Percentiles rank a stretch among this genome's conserved stretches.
These are phyloP conservation scores for Strix aluco DNA, from an alignment of 2,113 vertebrate genomes.

Conservation along the genomic window DNA sequence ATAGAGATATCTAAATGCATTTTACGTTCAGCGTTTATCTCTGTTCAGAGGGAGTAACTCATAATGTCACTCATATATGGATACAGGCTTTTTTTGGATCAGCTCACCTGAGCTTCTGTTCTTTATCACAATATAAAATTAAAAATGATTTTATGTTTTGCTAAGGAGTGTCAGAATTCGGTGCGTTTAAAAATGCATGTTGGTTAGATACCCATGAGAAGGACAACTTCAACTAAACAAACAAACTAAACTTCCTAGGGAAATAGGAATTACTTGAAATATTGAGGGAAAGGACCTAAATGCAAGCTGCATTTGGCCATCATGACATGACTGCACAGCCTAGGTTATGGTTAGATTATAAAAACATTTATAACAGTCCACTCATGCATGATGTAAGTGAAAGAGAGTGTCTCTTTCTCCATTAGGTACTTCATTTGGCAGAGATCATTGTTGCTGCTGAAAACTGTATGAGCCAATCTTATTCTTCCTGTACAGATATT, in stretches of 20 bases:
- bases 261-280: background rate
- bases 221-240: background rate
- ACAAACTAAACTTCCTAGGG: background rate
- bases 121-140: background rate
- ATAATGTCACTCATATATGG: background rate
- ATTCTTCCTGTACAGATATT: background rate
- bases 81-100: background rate
- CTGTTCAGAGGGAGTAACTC: background rate
- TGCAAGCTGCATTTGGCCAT: background rate
- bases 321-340: background rate
- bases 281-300: background rate
- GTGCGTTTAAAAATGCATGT: background rate
- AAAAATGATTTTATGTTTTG: accelerated
- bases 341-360: background rate
- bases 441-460: background rate
- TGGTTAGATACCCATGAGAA: background rate
- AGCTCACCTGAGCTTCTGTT: background rate
- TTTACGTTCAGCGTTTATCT: background rate
- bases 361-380: background rate
- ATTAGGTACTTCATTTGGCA: background rate
- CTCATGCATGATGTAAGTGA: background rate
- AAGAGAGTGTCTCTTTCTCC: background rate
- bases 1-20: background rate
- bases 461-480: background rate
- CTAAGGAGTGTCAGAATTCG: background rate